A percentile compares a stretch with the other conserved stretches of the same genome.
phyloP scores from a whole-genome alignment of 2,888 invertebrate genomes.

The Lordiphosa andalusiaca region DNA sequence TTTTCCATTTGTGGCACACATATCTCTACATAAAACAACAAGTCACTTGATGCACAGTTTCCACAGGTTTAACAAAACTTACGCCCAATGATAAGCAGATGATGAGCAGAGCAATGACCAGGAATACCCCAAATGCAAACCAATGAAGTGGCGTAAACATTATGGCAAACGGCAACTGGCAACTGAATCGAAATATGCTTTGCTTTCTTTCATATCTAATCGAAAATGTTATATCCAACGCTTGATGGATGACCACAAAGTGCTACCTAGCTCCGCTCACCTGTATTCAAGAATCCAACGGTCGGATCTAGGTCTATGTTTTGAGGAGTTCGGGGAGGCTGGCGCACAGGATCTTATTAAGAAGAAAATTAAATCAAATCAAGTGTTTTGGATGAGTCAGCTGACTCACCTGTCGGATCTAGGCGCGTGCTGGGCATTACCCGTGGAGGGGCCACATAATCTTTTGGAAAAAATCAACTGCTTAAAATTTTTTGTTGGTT shows the following conservation, averaged over 20 bases:
- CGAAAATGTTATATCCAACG: not conserved
- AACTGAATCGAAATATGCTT: conserved; percentile 2
- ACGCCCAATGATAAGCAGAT: conserved; percentile 20
- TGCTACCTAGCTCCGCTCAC: conserved; percentile 14
- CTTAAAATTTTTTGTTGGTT: no score
- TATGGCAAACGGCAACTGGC: conserved; percentile 2
- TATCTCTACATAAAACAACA: conserved; percentile 17
- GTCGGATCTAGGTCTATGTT: no score
- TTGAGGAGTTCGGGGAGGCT: no score
- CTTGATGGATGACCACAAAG: not conserved
- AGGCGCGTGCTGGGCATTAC: no score
- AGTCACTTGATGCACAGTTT: not conserved
- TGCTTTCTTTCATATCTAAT: not conserved
- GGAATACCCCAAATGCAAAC: conserved; percentile 27
- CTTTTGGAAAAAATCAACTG: no score
- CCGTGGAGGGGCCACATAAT: no score
- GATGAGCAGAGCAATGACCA: conserved; percentile 23
- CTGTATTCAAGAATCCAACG: conserved; percentile 1
- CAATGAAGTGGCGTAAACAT: conserved; percentile 23
- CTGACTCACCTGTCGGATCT: no score
- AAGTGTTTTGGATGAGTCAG: no score
- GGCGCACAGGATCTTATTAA: no score
- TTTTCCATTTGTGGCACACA: conserved; percentile 19
- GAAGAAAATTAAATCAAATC: no score
- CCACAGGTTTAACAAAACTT: conserved; percentile 11